These are phyloP conservation scores for Pongo abelii DNA, from an alignment of 2,113 vertebrate genomes.

Conservation along the genomic window DNA sequence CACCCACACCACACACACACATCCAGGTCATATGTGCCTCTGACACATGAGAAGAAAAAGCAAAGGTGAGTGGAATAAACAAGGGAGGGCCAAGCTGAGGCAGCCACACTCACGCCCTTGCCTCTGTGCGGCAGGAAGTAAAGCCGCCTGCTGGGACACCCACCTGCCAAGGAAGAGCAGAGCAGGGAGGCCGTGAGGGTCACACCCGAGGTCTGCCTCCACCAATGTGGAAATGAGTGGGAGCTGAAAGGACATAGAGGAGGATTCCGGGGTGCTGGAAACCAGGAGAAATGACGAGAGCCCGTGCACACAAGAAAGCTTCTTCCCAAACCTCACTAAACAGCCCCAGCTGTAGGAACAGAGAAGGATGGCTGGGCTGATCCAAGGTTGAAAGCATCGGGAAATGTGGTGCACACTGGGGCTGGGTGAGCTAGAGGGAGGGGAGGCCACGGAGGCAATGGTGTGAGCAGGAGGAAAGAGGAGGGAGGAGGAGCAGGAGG, in stretches of 20 bases:
- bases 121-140: neutral
- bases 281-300: too few species aligned
- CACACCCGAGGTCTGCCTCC: neutral
- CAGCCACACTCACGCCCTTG: too few species aligned
- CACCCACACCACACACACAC: too few species aligned
- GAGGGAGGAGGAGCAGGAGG: too few species aligned
- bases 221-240: neutral
- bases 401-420: neutral
- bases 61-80: too few species aligned
- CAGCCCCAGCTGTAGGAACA: neutral
- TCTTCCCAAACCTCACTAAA: neutral
- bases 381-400: accelerated
- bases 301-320: neutral
- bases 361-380: neutral
- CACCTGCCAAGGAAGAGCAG: neutral
- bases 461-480: neutral
- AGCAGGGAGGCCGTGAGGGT: neutral
- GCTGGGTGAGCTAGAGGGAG: neutral
- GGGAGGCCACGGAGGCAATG: neutral
- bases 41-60: neutral
- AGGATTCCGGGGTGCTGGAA: neutral
- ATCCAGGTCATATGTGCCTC: neutral
- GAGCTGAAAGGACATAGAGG: neutral
- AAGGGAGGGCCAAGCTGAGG: neutral
- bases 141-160: neutral